Percentiles rank a stretch among this genome's conserved stretches.
Evolutionary conservation across 2,113 vertebrate species (phyloP).

Genomic region (Dipodomys merriami): DNA sequence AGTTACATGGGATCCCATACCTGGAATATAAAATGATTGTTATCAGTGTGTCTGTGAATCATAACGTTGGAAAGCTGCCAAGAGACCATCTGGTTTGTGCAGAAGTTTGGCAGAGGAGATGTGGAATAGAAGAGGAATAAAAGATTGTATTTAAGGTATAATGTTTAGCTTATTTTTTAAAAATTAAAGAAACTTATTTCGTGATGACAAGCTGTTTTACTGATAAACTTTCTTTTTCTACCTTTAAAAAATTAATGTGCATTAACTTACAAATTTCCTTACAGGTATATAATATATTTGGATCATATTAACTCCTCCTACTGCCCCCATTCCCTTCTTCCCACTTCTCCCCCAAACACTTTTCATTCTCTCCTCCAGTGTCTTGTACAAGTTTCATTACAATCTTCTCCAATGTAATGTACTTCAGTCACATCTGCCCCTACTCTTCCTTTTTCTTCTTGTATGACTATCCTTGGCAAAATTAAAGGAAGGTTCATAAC

Average conservation of each 20-base stretch:
- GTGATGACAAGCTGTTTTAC: background rate
- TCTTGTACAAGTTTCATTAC: too few relatives aligned
- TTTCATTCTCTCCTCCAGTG: too few relatives aligned
- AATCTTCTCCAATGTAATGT: too few relatives aligned
- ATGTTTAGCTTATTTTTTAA: background rate
- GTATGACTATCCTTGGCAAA: background rate
- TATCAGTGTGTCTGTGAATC: conserved; percentile 66
- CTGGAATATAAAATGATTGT: conserved; percentile 66
- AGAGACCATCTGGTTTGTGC: conserved; percentile 56
- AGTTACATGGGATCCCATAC: conserved; percentile 44
- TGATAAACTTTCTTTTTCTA: background rate
- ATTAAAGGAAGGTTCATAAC: conserved; percentile 25
- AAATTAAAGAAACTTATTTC: too few relatives aligned
- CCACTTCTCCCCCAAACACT: too few relatives aligned
- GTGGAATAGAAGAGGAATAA: background rate
- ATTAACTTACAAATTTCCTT: too few relatives aligned
- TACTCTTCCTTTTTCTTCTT: background rate
- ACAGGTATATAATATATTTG: too few relatives aligned
- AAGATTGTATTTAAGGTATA: conserved; percentile 12
- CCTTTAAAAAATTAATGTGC: too few relatives aligned
- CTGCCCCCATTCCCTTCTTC: too few relatives aligned
- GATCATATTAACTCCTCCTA: too few relatives aligned
- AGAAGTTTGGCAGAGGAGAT: conserved; percentile 31
- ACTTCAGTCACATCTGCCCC: too few relatives aligned
- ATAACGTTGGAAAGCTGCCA: conserved; percentile 60